Evolutionary conservation across 2,888 invertebrate genomes (phyloP), one percentile per base, ranked within the genome.

Genomic region (Drosophila sordidula): DNA sequence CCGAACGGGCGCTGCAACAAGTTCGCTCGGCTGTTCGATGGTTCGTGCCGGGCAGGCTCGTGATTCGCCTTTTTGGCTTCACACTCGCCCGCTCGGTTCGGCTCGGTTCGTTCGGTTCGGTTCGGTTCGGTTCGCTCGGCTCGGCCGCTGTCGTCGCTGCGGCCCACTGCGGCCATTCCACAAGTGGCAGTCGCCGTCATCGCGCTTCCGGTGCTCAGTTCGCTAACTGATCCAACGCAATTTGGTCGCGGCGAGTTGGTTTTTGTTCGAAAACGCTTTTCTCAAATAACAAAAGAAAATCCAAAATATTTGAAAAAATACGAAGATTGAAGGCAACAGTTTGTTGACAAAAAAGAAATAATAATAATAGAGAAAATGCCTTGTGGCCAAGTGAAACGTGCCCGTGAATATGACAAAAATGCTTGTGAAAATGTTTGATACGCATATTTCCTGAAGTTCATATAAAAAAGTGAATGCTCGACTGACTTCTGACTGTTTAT

Each of bases 141-240:
- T 55, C 64, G 56, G 0, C 32, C 52, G 57, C 36, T 26, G 59
- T 52, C 52, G 64, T 47, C 54, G 62, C 64, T 51, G 29, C 29
- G 46, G 69, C 70, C 66, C 62, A 65, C 16, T 62, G 70, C 72
- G 70, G 62, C 77, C 76, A 89, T 89, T 90, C 90, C 87, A 90
- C 90, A 90, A 90, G 90, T 90, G 90, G 90, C 89, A 79, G 81
- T 78, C 74, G 70, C 81, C 73, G 74, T 80, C 68, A 70, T 64
- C 80, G 81, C 86, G 87, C 85, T 90, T 90, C 90, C 90, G 90
- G 90, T 90, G 78, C 80, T 80, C 82, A 80, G 73, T 80, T 84
- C 75, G 78, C 73, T 75, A 62, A 70, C 54, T 69, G 65, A 58
- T 65, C 69, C 69, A 71, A 61, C 73, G 77, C 65, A 56, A 73